Evolutionary conservation across 30 jellyfish, hydroid and myxozoan genomes (phyloP).

Genomic region (Nemopilema nomurai): DNA sequence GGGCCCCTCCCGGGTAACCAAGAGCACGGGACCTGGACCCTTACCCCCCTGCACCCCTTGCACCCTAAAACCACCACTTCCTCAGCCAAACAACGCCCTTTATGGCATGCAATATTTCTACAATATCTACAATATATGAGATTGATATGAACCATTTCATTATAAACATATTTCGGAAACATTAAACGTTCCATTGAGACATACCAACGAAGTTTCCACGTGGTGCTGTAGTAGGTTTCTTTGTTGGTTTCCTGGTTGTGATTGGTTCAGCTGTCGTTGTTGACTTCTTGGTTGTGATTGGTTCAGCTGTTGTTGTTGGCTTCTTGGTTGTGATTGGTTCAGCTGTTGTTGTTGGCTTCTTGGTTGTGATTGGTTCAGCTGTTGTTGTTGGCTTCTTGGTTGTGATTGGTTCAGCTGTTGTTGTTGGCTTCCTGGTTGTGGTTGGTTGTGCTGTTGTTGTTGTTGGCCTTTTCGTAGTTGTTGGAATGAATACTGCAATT

Average conservation of each 20-base stretch:
- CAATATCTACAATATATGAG: no score
- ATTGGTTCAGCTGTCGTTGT: slow-evolving; percentile 2
- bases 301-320: slow-evolving; percentile 5
- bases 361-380: background rate
- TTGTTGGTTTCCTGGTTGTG: background rate
- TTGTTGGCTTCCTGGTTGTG: slow-evolving; percentile 11
- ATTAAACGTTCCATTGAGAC: no score
- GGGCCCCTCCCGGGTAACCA: no score
- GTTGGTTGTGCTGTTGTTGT: slow-evolving; percentile 9
- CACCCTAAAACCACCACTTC: no score
- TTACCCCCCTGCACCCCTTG: no score
- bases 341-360: background rate
- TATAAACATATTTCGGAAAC: no score
- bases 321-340: background rate
- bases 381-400: background rate
- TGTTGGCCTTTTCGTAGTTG: slow-evolving; percentile 2
- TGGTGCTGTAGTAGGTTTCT: background rate
- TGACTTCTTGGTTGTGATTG: background rate
- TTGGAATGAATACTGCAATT: background rate
- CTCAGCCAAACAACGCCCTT: no score
- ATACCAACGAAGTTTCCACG: slow-evolving; percentile 14
- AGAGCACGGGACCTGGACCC: no score
- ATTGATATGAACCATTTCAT: no score
- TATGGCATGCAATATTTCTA: no score
- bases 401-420: slow-evolving; percentile 6